phyloP scores from a whole-genome alignment of 2,113 vertebrate species.

The Charina bottae region DNA sequence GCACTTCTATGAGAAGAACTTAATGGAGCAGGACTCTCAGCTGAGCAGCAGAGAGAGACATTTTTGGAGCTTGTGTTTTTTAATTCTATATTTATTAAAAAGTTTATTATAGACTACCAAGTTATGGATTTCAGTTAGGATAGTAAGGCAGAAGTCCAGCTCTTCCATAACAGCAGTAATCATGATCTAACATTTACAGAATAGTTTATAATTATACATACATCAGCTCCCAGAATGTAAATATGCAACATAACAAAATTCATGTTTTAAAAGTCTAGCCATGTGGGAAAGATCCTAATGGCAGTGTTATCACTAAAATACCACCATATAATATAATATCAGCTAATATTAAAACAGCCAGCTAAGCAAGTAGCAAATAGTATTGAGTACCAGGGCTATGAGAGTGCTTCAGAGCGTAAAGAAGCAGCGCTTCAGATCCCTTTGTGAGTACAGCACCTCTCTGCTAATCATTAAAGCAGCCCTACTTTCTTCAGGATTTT shows the following conservation, averaged over 20 bases:
- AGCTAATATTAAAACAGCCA: neutral
- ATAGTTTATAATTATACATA: neutral
- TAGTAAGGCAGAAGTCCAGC: neutral
- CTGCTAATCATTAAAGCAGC: neutral
- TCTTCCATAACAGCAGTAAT: neutral
- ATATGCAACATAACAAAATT: neutral
- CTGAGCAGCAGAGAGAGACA: neutral
- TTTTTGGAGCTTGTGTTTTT: neutral
- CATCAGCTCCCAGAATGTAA: neutral
- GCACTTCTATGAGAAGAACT: neutral
- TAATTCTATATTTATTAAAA: neutral
- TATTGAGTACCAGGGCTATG: neutral
- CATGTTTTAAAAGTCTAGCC: neutral
- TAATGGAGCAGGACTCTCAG: neutral
- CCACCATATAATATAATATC: neutral
- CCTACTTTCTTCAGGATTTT: neutral
- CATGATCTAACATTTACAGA: neutral
- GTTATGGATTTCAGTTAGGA: neutral
- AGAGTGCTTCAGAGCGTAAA: neutral
- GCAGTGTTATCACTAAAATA: conserved; percentile 13
- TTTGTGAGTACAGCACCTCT: neutral
- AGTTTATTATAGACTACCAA: neutral
- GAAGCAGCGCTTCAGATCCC: neutral
- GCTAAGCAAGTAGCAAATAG: neutral
- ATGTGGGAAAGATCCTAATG: neutral